Evolutionary conservation across 2,888 invertebrate genomes (phyloP), one percentile per base, ranked within the genome.

Genomic region (Lypha dubia): DNA sequence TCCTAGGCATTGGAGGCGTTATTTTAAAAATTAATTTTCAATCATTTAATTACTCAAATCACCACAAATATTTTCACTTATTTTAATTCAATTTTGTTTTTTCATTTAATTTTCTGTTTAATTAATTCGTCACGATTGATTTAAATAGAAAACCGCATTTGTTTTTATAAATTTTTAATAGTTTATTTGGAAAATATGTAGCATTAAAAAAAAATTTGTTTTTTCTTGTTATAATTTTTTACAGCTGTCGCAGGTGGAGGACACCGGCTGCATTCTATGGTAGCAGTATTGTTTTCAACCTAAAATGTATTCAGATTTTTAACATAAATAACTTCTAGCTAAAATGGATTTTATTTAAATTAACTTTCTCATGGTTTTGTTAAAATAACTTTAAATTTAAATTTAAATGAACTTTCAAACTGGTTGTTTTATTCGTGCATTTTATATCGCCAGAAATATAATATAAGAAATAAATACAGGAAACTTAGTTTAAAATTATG

Each of bases 281-380:
- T 65, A 76, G 24, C 46, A 35, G 38, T 24, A 46, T 41, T 20
- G 35, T 35, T 56, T 56, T 68, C 53, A 68, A 6, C 11, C 38
- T 17, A 24, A 41, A 62, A 22, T 56, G 28, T 63, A 68, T 49
- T 63, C 41, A 5, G 13, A 13, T 46, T 44, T 17, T 44, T 28
- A 8, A 53, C 35, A 11, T 41, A 35, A 46, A 49, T 8, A 22
- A 11, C 17, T 70, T 76, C 22, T n/a, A 56, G 44, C 24, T 60
- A 49, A 76, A 77, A 68, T 71, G 68, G 58, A 70, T 63, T 49
- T 63, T 58, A 74, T 83, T 83, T 17, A 83, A 63, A 79, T 70
- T 63, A 79, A 70, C 79, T 83, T 83, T 83, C 70, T 70, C 74
- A 75, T 75, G 35, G 70, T 38, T 51, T 71, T 9, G 38, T 60